Conservation (phyloP, 2,888 invertebrate genomes). For the Drosophila neoperkinsi region DNA sequence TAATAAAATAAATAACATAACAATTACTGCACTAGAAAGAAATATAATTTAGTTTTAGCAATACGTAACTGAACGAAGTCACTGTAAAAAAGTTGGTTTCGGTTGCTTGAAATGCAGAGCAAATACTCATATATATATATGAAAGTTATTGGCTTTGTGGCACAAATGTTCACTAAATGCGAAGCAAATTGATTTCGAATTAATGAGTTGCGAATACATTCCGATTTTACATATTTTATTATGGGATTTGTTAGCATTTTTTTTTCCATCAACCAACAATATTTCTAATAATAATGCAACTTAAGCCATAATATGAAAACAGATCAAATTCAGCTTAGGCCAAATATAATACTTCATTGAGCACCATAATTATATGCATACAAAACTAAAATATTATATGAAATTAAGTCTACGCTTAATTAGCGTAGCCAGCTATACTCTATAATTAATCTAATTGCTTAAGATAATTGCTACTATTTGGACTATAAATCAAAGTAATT, state of each 20-base stretch:
- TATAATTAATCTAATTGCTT: neutral
- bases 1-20: too few relatives aligned
- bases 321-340: neutral
- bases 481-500: neutral
- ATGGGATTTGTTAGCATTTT: neutral
- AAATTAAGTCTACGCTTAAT: neutral
- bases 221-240: constrained; percentile 8
- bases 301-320: neutral
- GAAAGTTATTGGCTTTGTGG: neutral
- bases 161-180: constrained; percentile 1
- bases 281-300: neutral
- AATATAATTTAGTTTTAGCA: too few relatives aligned
- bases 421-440: neutral
- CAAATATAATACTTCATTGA: too few relatives aligned
- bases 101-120: neutral
- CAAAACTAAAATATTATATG: too few relatives aligned
- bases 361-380: too few relatives aligned
- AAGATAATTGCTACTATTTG: neutral
- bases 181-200: neutral
- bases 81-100: constrained; percentile 15
- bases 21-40: too few relatives aligned
- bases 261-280: neutral
- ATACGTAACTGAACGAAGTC: too few relatives aligned
- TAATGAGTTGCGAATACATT: neutral
- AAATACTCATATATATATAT: neutral